Percentiles rank a stretch among this genome's conserved stretches.
Conservation (phyloP, 2,797 vertebrate species). For the Molothrus aeneus region DNA sequence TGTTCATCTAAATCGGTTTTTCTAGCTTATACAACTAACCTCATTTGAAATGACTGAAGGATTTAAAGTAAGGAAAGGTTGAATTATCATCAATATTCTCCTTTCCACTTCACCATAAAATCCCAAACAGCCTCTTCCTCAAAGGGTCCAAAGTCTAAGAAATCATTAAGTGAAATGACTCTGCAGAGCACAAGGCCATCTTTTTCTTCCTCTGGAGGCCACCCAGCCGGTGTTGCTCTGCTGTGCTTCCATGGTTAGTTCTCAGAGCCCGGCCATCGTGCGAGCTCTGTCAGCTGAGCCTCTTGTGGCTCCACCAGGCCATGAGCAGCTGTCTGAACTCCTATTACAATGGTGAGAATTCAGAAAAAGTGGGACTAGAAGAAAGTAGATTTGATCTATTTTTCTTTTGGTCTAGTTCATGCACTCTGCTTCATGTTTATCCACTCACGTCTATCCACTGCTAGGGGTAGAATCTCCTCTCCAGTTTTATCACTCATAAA, state of each 20-base stretch:
- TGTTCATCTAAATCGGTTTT: neutral
- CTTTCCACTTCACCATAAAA: neutral
- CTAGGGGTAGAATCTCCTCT: neutral
- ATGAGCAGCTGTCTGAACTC: neutral
- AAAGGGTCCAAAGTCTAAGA: neutral
- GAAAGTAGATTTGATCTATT: neutral
- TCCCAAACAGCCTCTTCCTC: accelerated
- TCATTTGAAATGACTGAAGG: neutral
- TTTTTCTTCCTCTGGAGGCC: neutral
- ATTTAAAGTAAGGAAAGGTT: neutral
- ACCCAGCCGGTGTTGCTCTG: neutral
- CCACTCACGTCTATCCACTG: neutral
- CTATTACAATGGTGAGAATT: neutral
- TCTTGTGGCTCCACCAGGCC: neutral
- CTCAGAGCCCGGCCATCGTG: accelerated
- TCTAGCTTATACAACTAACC: neutral
- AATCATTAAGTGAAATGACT: neutral
- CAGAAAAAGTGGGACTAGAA: neutral
- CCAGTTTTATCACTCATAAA: too few relatives aligned
- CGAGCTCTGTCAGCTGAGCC: neutral
- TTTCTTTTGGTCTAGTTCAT: neutral
- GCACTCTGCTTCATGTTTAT: neutral
- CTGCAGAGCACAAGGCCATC: neutral
- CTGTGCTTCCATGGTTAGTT: neutral
- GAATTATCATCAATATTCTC: neutral